Base-by-base conservation (phyloP, 2,888 invertebrate species). In the Parnassius smintheus region DNA sequence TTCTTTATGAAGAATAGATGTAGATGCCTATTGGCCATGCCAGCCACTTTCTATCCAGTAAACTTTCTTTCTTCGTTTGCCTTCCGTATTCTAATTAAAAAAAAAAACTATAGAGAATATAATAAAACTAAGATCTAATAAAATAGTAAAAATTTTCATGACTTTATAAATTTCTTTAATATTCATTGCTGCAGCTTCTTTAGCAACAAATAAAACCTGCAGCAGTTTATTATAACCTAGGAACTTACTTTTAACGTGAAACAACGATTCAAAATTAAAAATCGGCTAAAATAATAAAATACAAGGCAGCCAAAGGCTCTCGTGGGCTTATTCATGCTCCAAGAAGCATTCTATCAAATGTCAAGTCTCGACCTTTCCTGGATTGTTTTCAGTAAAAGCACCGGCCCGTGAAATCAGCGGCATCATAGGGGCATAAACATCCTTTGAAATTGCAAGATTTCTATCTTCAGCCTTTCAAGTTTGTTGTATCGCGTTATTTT, bases 331-430 rank as follows among this genome's bases (percentile, higher is more conserved):
- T 85, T 83, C 85, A 86, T 83, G 87, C 81, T 84, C 78, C 79
- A 75, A 77, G 73, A 78, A 78, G 76, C 82, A 81, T 87, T 85
- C 85, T 83, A 88, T 88, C 88, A 88, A 88, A 88, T 87, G 86
- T 85, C 88, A 86, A 77, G 77, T 74, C 74, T 67, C 78, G 83
- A 77, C 82, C 81, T 82, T 82, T 85, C 75, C 75, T 73, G 75
- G 76, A 82, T 83, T 81, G 83, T 83, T 83, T 82, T 78, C 81
- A 77, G 72, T 74, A 77, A 70, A 75, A 63, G 72, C 80, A 72
- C 67, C 80, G 82, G 76, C 76, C 84, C 86, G 84, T 85, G 81
- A 86, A 86, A 86, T 86, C 81, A 83, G 83, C 76, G 78, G 73
- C 76, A 72, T 74, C 73, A 74, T 75, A 74, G 70, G 68, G 70